These are phyloP conservation scores for Arizona elegans DNA, from an alignment of 2,113 vertebrate genomes.

Conservation along the genomic window DNA sequence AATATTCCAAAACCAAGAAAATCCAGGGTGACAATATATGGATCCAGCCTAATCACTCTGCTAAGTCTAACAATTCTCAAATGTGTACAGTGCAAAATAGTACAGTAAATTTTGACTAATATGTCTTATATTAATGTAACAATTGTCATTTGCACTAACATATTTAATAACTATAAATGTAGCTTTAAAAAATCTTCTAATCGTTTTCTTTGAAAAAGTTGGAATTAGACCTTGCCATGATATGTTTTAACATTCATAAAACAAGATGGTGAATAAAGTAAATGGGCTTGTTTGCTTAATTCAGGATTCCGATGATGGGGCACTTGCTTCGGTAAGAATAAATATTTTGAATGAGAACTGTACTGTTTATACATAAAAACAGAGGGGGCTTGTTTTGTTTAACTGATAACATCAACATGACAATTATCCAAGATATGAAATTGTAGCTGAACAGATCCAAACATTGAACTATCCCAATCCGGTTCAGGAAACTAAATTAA, in stretches of 20 bases:
- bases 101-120: background rate
- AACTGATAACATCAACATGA: background rate
- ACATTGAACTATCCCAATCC: background rate
- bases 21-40: background rate
- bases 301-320: background rate
- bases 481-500: background rate
- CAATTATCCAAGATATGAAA: background rate
- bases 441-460: background rate
- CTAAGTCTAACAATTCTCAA: background rate
- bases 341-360: background rate
- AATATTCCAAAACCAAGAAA: background rate
- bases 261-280: background rate
- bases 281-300: background rate
- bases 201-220: background rate
- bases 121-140: background rate
- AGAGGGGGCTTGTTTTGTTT: background rate
- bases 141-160: background rate
- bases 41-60: background rate
- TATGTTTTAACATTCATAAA: background rate
- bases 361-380: background rate
- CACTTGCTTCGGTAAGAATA: background rate
- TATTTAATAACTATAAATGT: background rate
- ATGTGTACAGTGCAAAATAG: background rate
- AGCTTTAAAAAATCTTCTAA: background rate
- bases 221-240: background rate